phyloP scores from a whole-genome alignment of 2,888 invertebrate species.

The Phaonia tiefii region DNA sequence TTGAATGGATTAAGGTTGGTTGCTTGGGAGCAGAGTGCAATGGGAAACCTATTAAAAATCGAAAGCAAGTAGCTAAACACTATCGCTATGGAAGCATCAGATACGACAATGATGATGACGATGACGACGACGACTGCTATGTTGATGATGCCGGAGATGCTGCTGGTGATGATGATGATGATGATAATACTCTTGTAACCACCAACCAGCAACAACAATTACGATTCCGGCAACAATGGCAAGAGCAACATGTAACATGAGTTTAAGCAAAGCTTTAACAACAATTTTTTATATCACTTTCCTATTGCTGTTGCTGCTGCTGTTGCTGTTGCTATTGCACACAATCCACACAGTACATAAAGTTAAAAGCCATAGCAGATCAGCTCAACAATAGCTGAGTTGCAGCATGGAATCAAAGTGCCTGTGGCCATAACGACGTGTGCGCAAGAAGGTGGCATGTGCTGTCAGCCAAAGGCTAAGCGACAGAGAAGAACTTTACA shows the following conservation, averaged over 20 bases:
- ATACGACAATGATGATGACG: conserved; percentile 35
- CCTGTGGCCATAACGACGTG: conserved; percentile 62
- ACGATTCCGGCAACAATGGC: conserved; percentile 18
- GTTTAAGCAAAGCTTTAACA: conserved; percentile 46
- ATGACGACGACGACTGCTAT: background rate
- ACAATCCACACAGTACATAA: conserved; percentile 1
- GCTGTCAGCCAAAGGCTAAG: conserved; percentile 66
- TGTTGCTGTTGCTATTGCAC: background rate
- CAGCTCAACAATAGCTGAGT: conserved; percentile 1
- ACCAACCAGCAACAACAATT: conserved; percentile 33
- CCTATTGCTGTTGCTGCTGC: background rate
- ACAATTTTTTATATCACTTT: conserved; percentile 21
- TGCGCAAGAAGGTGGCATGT: conserved; percentile 67
- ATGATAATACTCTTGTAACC: background rate
- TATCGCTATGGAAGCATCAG: conserved; percentile 59
- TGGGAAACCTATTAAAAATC: conserved; percentile 64
- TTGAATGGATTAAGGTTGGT: conserved; percentile 34
- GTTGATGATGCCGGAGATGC: background rate
- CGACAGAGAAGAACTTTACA: conserved; percentile 46
- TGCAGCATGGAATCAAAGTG: conserved; percentile 51
- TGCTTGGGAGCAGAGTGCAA: conserved; percentile 53
- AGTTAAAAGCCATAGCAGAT: background rate
- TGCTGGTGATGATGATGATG: background rate
- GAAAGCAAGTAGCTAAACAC: conserved; percentile 65
- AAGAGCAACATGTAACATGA: conserved; percentile 50